These are phyloP conservation scores for Pelobates cultripes DNA, from an alignment of 2,797 vertebrate genomes.

Conservation along the genomic window DNA sequence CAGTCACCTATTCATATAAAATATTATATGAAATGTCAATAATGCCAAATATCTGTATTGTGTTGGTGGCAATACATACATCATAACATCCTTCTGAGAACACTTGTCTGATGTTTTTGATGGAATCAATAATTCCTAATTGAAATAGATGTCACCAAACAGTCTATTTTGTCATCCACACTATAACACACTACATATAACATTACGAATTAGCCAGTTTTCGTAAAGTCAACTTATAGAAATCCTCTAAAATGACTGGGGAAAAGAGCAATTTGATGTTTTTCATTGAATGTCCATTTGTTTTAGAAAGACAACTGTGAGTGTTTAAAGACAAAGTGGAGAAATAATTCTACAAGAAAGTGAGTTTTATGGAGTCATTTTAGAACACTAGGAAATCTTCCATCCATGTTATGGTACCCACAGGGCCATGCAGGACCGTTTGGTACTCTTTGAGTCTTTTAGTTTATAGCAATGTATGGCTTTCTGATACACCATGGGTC, in stretches of 20 bases:
- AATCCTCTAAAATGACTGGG: constrained; percentile 4
- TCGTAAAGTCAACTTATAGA: neutral
- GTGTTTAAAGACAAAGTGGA: constrained; percentile 19
- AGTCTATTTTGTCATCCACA: constrained; percentile 43
- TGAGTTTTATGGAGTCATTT: constrained; percentile 25
- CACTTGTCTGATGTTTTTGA: constrained; percentile 24
- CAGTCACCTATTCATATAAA: constrained; percentile 25
- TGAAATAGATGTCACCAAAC: constrained; percentile 53
- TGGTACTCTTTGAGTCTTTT: neutral
- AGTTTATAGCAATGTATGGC: neutral
- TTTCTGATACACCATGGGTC: no score
- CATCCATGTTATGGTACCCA: neutral
- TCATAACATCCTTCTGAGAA: constrained; percentile 17
- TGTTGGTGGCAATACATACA: constrained; percentile 9
- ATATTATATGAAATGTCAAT: constrained; percentile 43
- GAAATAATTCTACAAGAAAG: constrained; percentile 4
- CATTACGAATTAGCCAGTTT: constrained; percentile 34
- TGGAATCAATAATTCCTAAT: constrained; percentile 52
- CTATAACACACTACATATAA: constrained; percentile 22
- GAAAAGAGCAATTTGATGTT: neutral
- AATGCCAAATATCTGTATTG: constrained; percentile 9
- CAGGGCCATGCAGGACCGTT: neutral
- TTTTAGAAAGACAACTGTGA: constrained; percentile 50
- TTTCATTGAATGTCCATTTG: constrained; percentile 52
- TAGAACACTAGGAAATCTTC: constrained; percentile 31